Base-by-base conservation (phyloP, 2,113 vertebrate species). In the Furnarius figulus region DNA sequence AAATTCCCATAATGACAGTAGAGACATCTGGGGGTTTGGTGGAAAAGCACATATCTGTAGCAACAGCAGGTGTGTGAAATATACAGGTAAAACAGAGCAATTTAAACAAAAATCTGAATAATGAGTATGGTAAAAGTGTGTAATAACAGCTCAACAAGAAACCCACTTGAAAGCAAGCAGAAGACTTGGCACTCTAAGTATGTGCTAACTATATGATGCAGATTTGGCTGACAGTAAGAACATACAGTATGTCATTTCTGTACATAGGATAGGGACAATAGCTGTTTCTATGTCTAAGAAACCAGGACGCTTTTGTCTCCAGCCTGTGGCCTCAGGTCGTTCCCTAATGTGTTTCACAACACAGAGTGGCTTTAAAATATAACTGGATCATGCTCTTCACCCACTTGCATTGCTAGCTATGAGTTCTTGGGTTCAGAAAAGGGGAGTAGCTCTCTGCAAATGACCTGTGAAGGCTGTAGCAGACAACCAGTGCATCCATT, bases 81-180 rank as follows among this genome's bases (percentile, higher is more conserved):
- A 67, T 25, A 50, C 31, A 94, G 78, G 49, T 86, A 82, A 81
- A 76, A n/a, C 56, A 61, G 30, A 59, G 56, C 33, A 65, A 67
- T 87, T 92, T 93, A 95, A 94, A 92, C 46, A 71, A 77, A 84
- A 79, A 20, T 18, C 33, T 9, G 2, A 84, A 90, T 70, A 89
- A 93, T 66, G 21, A 74, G 13, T 61, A 61, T 11, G 2, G 46
- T 19, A 80, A 85, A 84, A 74, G 35, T 22, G 21, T 61, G 8
- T 66, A 90, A 77, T 53, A 87, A 90, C n/a, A 90, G 40, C 70
- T 86, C 35, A 91, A 91, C 21, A 72, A 92, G 82, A 76, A 93
- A 85, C 12, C 8, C 59, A 79, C 58, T 83, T 90, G 46, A 85
- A 95, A 91, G 35, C 47, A 89, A 81, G 53, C 78, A 79, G 33